Evolutionary conservation across 2,797 vertebrate genomes (phyloP), one percentile per base, ranked within the genome.

Genomic region (Syngnathus acus): DNA sequence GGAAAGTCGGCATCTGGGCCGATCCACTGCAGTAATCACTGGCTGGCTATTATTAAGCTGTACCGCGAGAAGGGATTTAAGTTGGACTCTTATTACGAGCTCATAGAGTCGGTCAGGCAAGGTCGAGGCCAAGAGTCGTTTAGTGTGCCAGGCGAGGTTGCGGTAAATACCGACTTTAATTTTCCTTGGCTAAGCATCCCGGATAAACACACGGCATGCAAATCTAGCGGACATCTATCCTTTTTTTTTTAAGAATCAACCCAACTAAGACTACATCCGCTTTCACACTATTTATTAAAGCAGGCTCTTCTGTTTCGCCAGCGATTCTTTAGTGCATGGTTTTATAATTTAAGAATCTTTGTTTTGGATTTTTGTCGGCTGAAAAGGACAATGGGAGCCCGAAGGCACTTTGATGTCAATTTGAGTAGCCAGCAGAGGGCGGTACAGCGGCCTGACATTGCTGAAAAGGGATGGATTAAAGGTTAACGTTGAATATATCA

Each of bases 1-100:
- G 83, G 84, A 88, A 88, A 87, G 84, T 87, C 77, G 85, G 84
- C 87, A 89, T 90, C 85, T 89, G 88, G 82, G 66, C 73, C 54
- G 76, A 82, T 32, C 32, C 32, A 32, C 74, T 80, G 68, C 82
- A 71, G 79, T 87, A 88, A 89, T 89, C 87, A 85, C 85, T 87
- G 86, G 86, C 84, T 74, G 76, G 78, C 72, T 78, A 78, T 84
- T 87, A 90, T 89, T 88, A 89, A 88, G 73, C 79, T 80, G 77
- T 66, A 80, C 26, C 42, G 83, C 75, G 50, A 38, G 67, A 66
- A 76, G 84, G 81, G 86, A 87, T 87, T 84, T 65, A 75, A 75
- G 60, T 6, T 40, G 13, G 19, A 54, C 73, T 76, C 69, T 79
- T 73, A 78, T 83, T 73, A 78, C 76, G 54, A 72, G 59, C 63